Base-by-base conservation (phyloP, 2,113 vertebrate genomes). In the Cephalopholis sonnerati region DNA sequence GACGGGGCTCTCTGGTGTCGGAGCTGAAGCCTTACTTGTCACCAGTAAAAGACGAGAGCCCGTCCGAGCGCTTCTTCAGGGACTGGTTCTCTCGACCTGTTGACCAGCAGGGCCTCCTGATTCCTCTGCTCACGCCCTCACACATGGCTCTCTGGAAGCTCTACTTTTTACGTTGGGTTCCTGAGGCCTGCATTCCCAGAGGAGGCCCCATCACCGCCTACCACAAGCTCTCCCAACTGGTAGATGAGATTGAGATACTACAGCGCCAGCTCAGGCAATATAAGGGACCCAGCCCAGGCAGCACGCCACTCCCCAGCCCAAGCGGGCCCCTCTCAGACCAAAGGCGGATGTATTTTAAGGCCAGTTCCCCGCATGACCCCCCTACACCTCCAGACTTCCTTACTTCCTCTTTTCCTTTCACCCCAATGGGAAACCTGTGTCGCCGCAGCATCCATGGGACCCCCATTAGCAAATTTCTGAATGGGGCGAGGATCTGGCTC, bases 101-200 rank as follows among this genome's bases (percentile, higher is more conserved):
- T 0, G 96, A 99, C 89, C 95, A 96, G 80, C 97, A 98, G 0
- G 96, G 97, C 0, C 39, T 96, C 0, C 91, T 99, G 12, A 93
- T 99, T 32, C 98, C 98, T 0, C 93, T 85, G 1, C 79, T 97
- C 55, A 94, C 96, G 0, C 96, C 96, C 15, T 95, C 96, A 0
- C 96, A 97, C 73, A 74, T 99, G 25, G 95, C 96, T 65, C 93
- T 99, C n/a, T 99, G 98, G 98, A 98, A 97, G 89, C 96, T 99
- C 1, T 97, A 96, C 92, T 99, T 99, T 90, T 95, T 99, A 64
- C 98, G 98, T 87, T 99, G 98, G 98, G 96, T 99, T 24, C 97
- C 98, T 0, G 98, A 99, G 91, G 96, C 96, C 5, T 97, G 97
- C 94, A 99, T 99, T 83, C 85, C 85, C 39, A 93, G 92, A 0